Evolutionary conservation across 2,888 invertebrate genomes (phyloP).

Genomic region (Bombylius major): DNA sequence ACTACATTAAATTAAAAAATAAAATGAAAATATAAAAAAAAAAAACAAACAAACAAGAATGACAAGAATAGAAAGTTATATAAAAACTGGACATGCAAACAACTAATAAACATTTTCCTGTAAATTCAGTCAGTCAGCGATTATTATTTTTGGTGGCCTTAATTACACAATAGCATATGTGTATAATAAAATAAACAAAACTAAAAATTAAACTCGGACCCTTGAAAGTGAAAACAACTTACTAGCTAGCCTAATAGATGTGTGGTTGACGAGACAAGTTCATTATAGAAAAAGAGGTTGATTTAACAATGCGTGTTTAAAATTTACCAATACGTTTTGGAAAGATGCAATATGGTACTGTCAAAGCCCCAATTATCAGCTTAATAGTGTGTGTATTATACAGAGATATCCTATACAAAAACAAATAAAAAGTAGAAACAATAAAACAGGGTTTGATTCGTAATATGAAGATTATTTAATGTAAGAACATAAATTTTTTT

Average conservation of each 20-base stretch:
- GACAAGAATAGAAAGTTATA: no score
- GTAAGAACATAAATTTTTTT: slow-evolving; percentile 14
- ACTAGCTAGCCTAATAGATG: no score
- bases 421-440: background rate
- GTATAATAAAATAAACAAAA: background rate
- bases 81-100: background rate
- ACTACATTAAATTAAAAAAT: no score
- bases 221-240: slow-evolving; percentile 1
- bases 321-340: background rate
- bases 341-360: slow-evolving; percentile 1
- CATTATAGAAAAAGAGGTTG: no score
- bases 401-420: background rate
- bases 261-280: no score
- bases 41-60: background rate
- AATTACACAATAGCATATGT: slow-evolving; percentile 1
- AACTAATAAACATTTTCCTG: background rate
- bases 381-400: background rate
- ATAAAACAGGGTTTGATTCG: slow-evolving; percentile 10
- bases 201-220: slow-evolving; percentile 1
- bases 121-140: slow-evolving; percentile 14
- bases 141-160: slow-evolving; percentile 10
- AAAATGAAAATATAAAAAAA: no score
- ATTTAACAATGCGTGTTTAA: no score
- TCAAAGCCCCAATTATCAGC: background rate
- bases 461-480: slow-evolving; percentile 8